These are phyloP conservation scores for Rhopilema esculentum DNA, from an alignment of 30 jellyfish, hydroid and myxozoan genomes.

Conservation along the genomic window DNA sequence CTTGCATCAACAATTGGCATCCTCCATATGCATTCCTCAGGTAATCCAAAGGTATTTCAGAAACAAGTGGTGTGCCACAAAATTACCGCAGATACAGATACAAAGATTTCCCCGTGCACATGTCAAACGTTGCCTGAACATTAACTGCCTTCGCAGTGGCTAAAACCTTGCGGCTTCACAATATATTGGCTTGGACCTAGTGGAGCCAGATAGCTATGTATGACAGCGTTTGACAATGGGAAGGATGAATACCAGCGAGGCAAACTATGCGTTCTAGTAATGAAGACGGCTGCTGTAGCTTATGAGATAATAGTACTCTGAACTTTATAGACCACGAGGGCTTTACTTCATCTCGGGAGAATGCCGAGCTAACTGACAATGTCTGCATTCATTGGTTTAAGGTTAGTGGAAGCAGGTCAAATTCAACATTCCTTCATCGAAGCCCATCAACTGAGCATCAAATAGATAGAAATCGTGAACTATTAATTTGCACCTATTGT, in stretches of 20 bases:
- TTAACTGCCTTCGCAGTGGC: conserved; percentile 12
- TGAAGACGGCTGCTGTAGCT: neutral
- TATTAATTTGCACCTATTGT: too few relatives aligned
- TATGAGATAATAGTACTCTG: neutral
- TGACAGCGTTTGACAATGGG: too few relatives aligned
- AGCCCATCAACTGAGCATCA: too few relatives aligned
- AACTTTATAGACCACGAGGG: neutral
- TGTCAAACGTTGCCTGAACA: neutral
- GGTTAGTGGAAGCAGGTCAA: too few relatives aligned
- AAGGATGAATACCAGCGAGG: too few relatives aligned
- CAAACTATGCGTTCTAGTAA: neutral
- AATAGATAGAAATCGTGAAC: too few relatives aligned
- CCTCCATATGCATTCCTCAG: conserved; percentile 17
- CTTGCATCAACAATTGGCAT: neutral
- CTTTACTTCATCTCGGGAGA: neutral
- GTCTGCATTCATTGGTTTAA: too few relatives aligned
- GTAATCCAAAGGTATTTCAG: neutral
- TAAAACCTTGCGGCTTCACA: neutral
- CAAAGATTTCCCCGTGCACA: neutral
- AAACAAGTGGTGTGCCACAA: conserved; percentile 25
- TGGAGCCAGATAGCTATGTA: neutral
- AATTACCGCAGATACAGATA: neutral
- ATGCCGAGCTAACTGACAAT: neutral
- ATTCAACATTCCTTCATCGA: too few relatives aligned
- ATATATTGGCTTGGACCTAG: too few relatives aligned